Evolutionary conservation across 2,888 invertebrate genomes (phyloP), one percentile per base, ranked within the genome.

Genomic region (Phrixothrix hirtus): DNA sequence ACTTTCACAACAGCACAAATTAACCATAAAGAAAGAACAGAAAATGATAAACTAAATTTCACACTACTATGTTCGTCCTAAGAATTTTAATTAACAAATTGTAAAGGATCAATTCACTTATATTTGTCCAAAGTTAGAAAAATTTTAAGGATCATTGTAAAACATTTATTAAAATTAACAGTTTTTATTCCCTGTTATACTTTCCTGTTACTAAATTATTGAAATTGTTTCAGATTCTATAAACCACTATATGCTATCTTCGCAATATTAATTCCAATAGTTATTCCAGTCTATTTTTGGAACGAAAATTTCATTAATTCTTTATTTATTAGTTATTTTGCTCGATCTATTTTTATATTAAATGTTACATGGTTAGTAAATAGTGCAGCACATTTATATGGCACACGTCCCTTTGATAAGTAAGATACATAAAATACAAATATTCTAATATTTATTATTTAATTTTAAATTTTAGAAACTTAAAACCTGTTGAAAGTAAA

Each of bases 351-450:
- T 1, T 16, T 81, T 1, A 75, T 79, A 10, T 76, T 92, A n/a
- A 85, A 93, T 67, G 79, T 82, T 1, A 91, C 92, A 0, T 93
- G 91, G 91, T 76, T 84, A 2, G 89, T 92, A 2, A 93, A 93
- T 71, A 90, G 89, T 58, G 83, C 84, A 0, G 91, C 91, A 1
- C 92, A 92, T 77, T 75, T 87, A 46, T 89, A 84, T 73, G 92
- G 92, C 7, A 84, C 81, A 42, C 83, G 83, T 68, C 91, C 92
- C 0, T 92, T 88, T 70, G 89, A 92, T 71, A 79, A 80, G 85
- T 85, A 73, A 78, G 81, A 65, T 43, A 41, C 2, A n/a, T 21
- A 42, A 36, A 16, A 15, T 10, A 15, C n/a, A 6, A 1, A 2
- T n/a, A 12, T 17, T 5, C 0, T 6, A 26, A 41, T 30, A 2